phyloP scores from a whole-genome alignment of 2,888 invertebrate genomes.

The Cerastoderma edule region DNA sequence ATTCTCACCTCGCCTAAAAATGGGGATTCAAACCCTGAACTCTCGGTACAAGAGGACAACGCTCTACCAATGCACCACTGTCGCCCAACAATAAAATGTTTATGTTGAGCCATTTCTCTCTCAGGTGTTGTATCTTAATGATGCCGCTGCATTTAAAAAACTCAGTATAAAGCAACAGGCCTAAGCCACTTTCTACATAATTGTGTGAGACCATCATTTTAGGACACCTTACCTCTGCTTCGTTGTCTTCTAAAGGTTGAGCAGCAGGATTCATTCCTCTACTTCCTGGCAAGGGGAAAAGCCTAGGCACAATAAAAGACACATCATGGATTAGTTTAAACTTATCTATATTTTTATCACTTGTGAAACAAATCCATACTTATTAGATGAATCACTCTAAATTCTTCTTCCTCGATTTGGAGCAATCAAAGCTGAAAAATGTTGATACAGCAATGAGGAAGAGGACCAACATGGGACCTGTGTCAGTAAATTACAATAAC shows the following conservation, averaged over 20 bases:
- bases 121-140: not conserved
- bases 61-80: not conserved
- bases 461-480: not conserved
- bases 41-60: not conserved
- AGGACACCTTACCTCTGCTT: conserved; percentile 29
- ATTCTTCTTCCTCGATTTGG: not conserved
- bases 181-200: too few species aligned
- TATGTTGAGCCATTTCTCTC: too few species aligned
- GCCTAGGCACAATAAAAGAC: conserved; percentile 29
- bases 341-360: too few species aligned
- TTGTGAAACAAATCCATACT: not conserved
- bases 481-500: too few species aligned
- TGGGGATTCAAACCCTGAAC: too few species aligned
- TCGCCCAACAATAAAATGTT: not conserved
- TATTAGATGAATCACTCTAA: not conserved
- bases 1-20: too few species aligned
- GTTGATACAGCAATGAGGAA: not conserved
- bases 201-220: not conserved
- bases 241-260: conserved; percentile 38
- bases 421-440: not conserved
- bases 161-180: not conserved
- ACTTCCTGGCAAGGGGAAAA: conserved; percentile 39
- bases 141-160: not conserved
- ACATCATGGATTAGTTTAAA: not conserved
- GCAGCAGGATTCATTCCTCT: conserved; percentile 19